Conservation (phyloP, 2,113 vertebrate genomes). For the Lasiurus cinereus region DNA sequence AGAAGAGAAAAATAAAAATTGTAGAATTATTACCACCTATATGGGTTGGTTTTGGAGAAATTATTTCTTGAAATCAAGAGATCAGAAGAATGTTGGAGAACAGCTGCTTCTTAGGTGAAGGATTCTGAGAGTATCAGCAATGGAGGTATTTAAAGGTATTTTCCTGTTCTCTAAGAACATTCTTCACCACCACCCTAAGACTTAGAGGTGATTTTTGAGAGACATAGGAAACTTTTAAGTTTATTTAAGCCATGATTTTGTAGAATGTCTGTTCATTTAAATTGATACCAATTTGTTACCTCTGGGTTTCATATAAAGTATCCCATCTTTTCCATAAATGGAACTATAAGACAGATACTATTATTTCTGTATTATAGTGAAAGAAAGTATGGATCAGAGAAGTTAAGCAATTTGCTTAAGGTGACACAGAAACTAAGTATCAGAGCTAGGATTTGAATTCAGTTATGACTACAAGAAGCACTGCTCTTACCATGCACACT, state of each 20-base stretch:
- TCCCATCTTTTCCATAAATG: neutral
- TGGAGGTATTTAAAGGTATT: neutral
- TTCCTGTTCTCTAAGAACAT: neutral
- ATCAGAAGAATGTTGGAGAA: neutral
- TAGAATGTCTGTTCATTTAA: neutral
- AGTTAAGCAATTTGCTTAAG: neutral
- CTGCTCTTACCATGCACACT: neutral
- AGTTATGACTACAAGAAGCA: neutral
- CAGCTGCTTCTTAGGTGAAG: neutral
- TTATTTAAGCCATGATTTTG: neutral
- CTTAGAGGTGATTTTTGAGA: conserved; percentile 5
- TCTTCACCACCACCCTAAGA: neutral
- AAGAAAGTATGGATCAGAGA: neutral
- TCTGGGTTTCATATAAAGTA: neutral
- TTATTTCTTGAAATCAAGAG: neutral
- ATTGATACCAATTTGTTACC: neutral
- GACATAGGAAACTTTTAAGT: neutral
- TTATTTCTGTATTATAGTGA: neutral
- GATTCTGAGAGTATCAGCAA: neutral
- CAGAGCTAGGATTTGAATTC: neutral
- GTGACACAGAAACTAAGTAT: neutral
- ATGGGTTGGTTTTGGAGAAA: neutral
- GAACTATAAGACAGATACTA: neutral
- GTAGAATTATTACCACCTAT: neutral
- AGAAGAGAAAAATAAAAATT: neutral